phyloP scores from a whole-genome alignment of 2,888 invertebrate species.

The Lasioglossum calceatum region DNA sequence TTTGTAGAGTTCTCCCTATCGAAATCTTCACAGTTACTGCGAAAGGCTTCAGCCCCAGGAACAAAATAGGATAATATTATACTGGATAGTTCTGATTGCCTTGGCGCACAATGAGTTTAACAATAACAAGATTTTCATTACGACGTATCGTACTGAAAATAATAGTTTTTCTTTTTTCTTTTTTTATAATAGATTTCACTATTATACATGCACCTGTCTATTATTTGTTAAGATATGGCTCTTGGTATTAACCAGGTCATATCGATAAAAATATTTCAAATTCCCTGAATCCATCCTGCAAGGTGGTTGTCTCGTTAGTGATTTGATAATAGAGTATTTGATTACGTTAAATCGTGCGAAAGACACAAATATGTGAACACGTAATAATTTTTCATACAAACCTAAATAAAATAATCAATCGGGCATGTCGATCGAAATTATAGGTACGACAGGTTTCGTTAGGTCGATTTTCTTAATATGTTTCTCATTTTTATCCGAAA shows the following conservation, averaged over 20 bases:
- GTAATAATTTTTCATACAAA: constrained; percentile 29
- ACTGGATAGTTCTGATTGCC: constrained; percentile 62
- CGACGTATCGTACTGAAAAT: constrained; percentile 59
- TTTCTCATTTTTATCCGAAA: constrained; percentile 88
- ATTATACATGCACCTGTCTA: constrained; percentile 60
- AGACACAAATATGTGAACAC: neutral
- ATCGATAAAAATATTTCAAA: constrained; percentile 54
- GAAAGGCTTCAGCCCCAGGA: constrained; percentile 53
- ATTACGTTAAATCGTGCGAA: neutral
- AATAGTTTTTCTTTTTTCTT: constrained; percentile 29
- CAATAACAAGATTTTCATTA: constrained; percentile 62
- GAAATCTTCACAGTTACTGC: constrained; percentile 11
- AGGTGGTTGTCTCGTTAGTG: neutral
- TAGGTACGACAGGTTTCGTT: constrained; percentile 94
- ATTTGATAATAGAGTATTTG: neutral
- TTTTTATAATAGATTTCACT: constrained; percentile 40
- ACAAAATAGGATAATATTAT: constrained; percentile 52
- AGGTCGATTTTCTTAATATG: constrained; percentile 91
- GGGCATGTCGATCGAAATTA: constrained; percentile 95
- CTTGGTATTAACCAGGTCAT: constrained; percentile 47
- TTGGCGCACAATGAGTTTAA: constrained; percentile 62
- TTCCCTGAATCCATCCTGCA: constrained; percentile 47
- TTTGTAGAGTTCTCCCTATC: constrained; percentile 14
- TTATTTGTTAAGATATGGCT: constrained; percentile 53
- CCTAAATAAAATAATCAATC: constrained; percentile 87